Base-by-base conservation (phyloP, 2,888 invertebrate species). In the Linnaemya vulpina region DNA sequence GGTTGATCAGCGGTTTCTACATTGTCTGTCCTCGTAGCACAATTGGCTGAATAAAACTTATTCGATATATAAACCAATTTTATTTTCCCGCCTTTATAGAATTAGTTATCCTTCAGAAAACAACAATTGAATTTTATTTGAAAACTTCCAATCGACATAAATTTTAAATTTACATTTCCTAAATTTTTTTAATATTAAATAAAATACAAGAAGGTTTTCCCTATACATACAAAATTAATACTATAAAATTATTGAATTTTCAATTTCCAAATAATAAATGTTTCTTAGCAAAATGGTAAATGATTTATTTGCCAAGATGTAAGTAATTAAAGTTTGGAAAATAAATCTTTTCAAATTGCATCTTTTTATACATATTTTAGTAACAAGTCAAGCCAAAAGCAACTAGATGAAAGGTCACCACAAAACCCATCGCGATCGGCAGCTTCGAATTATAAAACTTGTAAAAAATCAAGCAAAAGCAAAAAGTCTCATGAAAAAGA, bases 241-340 rank as follows among this genome's bases (percentile, higher is more conserved):
- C n/a, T n/a, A 53, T 63, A 43, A 25, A 17, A 22, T 62, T 79
- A 17, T 30, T 58, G 9, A n/a, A 60, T 62, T 30, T 60, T 40
- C n/a, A 13, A 40, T 68, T 53, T 25, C 11, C 17, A 2, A 15
- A 9, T 70, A 71, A 35, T 51, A 62, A 83, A 87, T 86, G 86
- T 86, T 87, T 85, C 67, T 84, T 60, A 76, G 74, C 76, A 88
- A 78, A 87, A 88, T 88, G 87, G 87, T 86, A 63, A 87, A 85
- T 75, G 87, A 86, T 71, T 73, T 87, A 73, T 71, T 87, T 38
- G 83, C 67, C 30, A 74, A 86, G 10, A 85, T 86, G 87, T 87
- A 87, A 80, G 76, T 1, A 13, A 30, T 17, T 9, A 51, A 53
- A 43, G 38, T 43, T 7, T 1, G 0, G 0, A 38, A 58, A 15